These are phyloP conservation scores for Gopherus flavomarginatus DNA, from an alignment of 2,113 vertebrate genomes.

Conservation along the genomic window DNA sequence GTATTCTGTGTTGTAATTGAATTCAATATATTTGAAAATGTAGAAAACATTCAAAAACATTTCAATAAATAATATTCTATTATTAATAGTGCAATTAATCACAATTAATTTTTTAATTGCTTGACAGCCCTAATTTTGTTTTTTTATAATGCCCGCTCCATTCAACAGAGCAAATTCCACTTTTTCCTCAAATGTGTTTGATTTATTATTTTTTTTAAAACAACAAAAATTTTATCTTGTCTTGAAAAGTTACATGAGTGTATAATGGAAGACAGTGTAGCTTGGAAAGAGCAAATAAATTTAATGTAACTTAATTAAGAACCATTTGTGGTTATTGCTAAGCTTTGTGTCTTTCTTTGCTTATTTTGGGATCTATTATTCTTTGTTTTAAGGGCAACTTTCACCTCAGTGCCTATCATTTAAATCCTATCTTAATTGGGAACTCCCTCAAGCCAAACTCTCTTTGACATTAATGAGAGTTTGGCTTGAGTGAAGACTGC, in stretches of 20 bases:
- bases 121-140: neutral
- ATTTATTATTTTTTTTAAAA: neutral
- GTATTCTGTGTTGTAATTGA: no score
- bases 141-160: neutral
- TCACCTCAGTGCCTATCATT: constrained; percentile 52
- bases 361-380: constrained; percentile 53
- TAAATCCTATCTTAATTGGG: constrained; percentile 39
- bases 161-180: neutral
- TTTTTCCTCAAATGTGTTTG: constrained; percentile 12
- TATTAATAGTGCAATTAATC: no score
- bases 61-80: no score
- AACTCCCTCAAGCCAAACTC: neutral
- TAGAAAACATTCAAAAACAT: no score
- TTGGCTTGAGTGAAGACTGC: neutral
- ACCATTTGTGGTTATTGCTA: neutral
- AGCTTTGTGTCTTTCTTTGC: constrained; percentile 41
- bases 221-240: constrained; percentile 2
- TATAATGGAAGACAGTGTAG: constrained; percentile 30
- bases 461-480: neutral
- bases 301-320: constrained; percentile 53
- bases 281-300: constrained; percentile 51
- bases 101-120: no score
- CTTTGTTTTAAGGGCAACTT: neutral
- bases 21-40: no score
- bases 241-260: constrained; percentile 49